Base-by-base conservation (phyloP, 2,113 vertebrate genomes). In the Podarcis cretensis region DNA sequence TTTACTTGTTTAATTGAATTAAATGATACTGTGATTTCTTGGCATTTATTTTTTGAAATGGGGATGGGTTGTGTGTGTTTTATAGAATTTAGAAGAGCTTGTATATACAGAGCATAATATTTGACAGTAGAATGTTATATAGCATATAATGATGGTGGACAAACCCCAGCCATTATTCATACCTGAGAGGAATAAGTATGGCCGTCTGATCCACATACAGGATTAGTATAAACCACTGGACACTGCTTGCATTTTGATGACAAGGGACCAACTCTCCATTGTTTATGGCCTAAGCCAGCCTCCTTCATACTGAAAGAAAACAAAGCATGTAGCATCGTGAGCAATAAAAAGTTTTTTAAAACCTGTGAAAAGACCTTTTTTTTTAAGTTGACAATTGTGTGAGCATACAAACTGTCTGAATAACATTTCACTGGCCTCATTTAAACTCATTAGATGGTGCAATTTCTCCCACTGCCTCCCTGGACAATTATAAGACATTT, bases 101-200 rank as follows among this genome's bases (percentile, higher is more conserved):
- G 13, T 75, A 32, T 5, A 81, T 43, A 43, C 2, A 48, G 57
- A 74, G 20, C 16, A 20, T 14, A 40, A 63, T 83, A 89, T 66
- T 25, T 86, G 35, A 69, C 89, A 90, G 4, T 63, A 20, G 20
- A 88, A 83, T 48, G 18, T 18, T 75, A 32, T 76, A 40, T 48
- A 83, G 48, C n/a, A 30, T 30, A 30, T 66, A 75, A 69, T 6
- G 84, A 75, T 32, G 16, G 92, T 87, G 54, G 48, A 92, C 81
- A 82, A 91, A 84, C 81, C 90, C 75, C 90, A 57, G 84, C 88
- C 75, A 94, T 81, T 76, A 54, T 90, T 83, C 93, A 97, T 97
- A 98, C 99, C 98, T 98, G 98, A 90, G 98, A 98, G 91, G 98
- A 98, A 92, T 99, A 99, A 87, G 97, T 97, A 92, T 98, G 98